Percentiles rank a stretch among this genome's conserved stretches.
Evolutionary conservation across 2,113 vertebrate genomes (phyloP).

Genomic region (Aphelocoma coerulescens): DNA sequence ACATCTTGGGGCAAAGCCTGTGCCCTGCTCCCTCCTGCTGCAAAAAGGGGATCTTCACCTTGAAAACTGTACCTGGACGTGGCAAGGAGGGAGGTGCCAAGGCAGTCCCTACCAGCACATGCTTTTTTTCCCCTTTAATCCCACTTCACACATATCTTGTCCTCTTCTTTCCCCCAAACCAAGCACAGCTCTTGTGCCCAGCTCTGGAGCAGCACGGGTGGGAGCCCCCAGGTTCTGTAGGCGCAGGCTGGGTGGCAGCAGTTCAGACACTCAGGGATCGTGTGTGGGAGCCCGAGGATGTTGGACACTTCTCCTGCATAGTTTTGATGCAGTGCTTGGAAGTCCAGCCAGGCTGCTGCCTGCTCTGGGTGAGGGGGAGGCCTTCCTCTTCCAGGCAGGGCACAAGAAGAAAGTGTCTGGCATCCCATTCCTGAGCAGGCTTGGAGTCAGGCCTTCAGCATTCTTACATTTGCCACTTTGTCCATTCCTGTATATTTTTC

Average conservation of each 20-base stretch:
- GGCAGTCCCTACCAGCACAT: not conserved
- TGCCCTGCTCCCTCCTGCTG: not conserved
- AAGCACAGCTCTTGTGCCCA: accelerated
- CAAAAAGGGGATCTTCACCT: not conserved
- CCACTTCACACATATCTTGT: not conserved
- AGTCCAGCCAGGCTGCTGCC: not conserved
- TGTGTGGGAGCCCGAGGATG: not conserved
- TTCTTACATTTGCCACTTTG: accelerated
- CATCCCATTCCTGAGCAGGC: not conserved
- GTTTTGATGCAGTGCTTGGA: not conserved
- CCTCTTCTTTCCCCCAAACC: not conserved
- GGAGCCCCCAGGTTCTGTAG: accelerated
- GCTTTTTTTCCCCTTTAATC: not conserved
- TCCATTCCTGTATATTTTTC: accelerated
- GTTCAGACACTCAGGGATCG: accelerated
- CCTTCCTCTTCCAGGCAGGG: not conserved
- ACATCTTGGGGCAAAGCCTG: not conserved
- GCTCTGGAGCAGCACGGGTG: accelerated
- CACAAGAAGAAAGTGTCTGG: not conserved
- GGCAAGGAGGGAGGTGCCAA: not conserved
- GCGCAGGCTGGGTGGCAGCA: not conserved
- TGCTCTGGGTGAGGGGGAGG: not conserved
- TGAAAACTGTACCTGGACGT: not conserved
- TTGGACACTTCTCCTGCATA: accelerated
- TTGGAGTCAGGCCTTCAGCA: not conserved